Evolutionary conservation across 1,140 invertebrate genomes (phyloP).

Genomic region (Diploscapter pachys): DNA sequence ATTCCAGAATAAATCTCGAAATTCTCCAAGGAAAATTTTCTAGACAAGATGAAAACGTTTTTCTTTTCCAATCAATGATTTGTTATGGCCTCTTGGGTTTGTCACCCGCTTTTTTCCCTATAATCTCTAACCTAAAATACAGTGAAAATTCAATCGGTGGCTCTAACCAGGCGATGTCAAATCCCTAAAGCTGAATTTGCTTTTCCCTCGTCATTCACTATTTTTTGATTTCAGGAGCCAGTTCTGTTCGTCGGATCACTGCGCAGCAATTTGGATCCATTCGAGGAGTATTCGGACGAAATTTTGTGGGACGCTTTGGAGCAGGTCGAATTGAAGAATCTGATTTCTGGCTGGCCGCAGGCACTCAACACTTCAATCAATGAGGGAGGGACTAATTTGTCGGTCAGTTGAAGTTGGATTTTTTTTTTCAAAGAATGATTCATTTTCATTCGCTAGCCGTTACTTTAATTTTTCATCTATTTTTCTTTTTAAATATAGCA

Average conservation of each 20-base stretch:
- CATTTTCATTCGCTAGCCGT: not conserved
- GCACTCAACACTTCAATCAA: conserved; percentile 54
- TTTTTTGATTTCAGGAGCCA: conserved; percentile 60
- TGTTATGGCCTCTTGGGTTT: too few species aligned
- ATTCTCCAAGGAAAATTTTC: not conserved
- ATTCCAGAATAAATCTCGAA: not conserved
- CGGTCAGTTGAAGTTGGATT: not conserved
- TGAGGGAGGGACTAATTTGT: conserved; percentile 66
- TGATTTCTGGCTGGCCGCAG: conserved; percentile 32
- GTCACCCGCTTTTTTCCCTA: too few species aligned
- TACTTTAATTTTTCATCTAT: not conserved
- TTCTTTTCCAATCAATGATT: not conserved
- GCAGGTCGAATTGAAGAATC: conserved; percentile 36
- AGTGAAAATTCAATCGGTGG: not conserved
- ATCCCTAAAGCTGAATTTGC: too few species aligned
- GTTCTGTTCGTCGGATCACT: conserved; percentile 74
- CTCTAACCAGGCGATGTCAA: not conserved
- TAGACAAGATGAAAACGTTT: not conserved
- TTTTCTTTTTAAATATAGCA: not conserved
- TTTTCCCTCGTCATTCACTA: not conserved
- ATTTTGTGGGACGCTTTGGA: conserved; percentile 58
- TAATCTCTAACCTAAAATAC: not conserved
- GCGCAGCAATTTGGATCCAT: conserved; percentile 78
- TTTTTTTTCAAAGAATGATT: not conserved
- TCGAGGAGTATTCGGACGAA: conserved; percentile 69